A percentile compares a stretch with the other conserved stretches of the same genome.
These are phyloP conservation scores for Accipiter virgatus DNA, from an alignment of 2,113 vertebrate species.

Conservation along the genomic window DNA sequence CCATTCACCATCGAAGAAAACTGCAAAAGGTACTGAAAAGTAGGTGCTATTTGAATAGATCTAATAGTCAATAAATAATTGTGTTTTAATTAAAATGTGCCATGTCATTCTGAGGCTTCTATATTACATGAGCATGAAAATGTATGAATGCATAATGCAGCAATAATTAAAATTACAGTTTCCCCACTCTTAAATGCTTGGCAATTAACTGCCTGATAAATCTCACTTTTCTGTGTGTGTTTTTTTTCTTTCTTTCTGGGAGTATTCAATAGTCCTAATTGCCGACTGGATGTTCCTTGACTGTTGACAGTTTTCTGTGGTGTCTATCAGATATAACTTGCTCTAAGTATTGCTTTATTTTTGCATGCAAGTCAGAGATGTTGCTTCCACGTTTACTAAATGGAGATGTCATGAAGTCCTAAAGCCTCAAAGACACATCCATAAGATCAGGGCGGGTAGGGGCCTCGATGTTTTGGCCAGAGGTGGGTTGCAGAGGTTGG, in stretches of 20 bases:
- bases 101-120: neutral
- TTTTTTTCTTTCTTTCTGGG: neutral
- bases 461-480: neutral
- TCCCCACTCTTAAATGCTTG: slow-evolving; percentile 3
- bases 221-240: neutral
- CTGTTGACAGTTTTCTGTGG: neutral
- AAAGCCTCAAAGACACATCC: neutral
- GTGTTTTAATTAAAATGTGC: slow-evolving; percentile 29
- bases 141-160: neutral
- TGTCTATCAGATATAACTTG: neutral
- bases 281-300: neutral
- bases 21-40: neutral
- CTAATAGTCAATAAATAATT: neutral
- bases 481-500: neutral
- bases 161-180: slow-evolving; percentile 25
- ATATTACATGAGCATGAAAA: neutral
- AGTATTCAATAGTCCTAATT: neutral
- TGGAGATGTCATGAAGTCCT: neutral
- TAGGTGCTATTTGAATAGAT: neutral
- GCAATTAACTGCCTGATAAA: slow-evolving; percentile 9
- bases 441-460: neutral
- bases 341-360: neutral
- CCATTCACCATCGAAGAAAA: neutral
- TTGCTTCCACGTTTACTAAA: accelerated
- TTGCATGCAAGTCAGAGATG: neutral